These are phyloP conservation scores for Corythornis cristatus DNA, from an alignment of 2,113 vertebrate genomes.

Conservation along the genomic window DNA sequence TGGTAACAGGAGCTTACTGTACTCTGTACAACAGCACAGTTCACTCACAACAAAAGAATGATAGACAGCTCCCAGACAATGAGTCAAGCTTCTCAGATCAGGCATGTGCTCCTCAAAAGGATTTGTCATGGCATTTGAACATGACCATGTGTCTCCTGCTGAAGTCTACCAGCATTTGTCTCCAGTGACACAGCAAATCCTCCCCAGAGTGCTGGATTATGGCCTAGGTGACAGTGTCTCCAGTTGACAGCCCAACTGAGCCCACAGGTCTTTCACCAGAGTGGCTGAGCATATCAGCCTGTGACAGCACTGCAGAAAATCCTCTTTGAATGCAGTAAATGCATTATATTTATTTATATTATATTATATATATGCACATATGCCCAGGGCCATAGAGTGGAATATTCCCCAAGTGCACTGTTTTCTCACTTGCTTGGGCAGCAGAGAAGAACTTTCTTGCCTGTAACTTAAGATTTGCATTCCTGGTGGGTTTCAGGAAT, in stretches of 20 bases:
- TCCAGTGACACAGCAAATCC: slow-evolving; percentile 38
- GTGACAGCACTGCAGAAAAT: neutral
- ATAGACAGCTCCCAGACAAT: neutral
- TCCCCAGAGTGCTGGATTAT: neutral
- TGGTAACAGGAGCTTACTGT: neutral
- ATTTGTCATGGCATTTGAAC: neutral
- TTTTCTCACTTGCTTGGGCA: neutral
- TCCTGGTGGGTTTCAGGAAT: neutral
- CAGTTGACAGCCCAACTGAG: neutral
- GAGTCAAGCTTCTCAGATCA: neutral
- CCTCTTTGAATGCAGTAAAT: neutral
- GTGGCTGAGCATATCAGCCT: neutral
- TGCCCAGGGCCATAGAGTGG: neutral
- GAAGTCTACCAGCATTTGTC: neutral
- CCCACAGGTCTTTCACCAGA: neutral
- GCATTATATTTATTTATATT: too few relatives aligned
- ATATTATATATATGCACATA: too few relatives aligned
- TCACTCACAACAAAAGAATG: slow-evolving; percentile 12
- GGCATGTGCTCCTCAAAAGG: neutral
- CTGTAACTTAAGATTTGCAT: neutral
- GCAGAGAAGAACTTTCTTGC: neutral
- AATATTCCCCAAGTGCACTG: neutral
- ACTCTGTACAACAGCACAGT: neutral
- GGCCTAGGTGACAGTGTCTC: neutral
- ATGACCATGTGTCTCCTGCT: neutral